Percentiles rank a stretch among this genome's conserved stretches.
These are phyloP conservation scores for Rhyzopertha dominica DNA, from an alignment of 1,140 invertebrate species.

Conservation along the genomic window DNA sequence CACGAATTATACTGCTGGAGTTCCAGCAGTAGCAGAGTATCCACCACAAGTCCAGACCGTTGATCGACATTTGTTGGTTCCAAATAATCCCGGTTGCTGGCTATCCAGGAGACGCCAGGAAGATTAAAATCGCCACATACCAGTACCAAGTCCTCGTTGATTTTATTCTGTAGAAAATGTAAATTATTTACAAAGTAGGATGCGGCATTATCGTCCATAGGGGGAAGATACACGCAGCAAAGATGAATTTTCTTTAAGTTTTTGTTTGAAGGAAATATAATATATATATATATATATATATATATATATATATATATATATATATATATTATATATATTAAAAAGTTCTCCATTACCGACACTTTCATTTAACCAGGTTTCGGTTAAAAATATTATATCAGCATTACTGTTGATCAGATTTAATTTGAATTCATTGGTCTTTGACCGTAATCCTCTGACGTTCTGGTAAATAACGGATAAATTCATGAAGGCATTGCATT, in stretches of 20 bases:
- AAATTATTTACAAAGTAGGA: conserved; percentile 5
- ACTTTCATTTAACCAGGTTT: conserved; percentile 1
- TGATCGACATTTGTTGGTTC: too few species aligned
- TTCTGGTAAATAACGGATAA: conserved; percentile 5
- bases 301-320: conserved; percentile 19
- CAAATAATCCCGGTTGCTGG: too few species aligned
- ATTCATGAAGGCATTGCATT: conserved; percentile 1
- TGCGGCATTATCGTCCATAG: conserved; percentile 2
- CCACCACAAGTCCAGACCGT: too few species aligned
- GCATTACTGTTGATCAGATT: background rate
- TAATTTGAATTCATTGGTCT: conserved; percentile 2
- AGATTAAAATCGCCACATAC: too few species aligned
- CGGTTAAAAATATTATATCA: conserved; percentile 1
- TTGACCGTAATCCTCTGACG: conserved; percentile 1
- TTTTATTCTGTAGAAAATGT: too few species aligned
- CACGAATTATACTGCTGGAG: too few species aligned
- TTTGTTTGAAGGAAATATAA: too few species aligned
- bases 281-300: conserved; percentile 4
- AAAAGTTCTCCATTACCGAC: conserved; percentile 2
- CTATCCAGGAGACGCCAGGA: too few species aligned
- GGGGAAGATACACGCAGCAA: conserved; percentile 11
- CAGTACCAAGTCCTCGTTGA: too few species aligned
- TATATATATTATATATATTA: conserved; percentile 23
- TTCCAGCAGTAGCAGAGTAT: too few species aligned
- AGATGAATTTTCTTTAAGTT: background rate